phyloP scores from a whole-genome alignment of 2,113 vertebrate genomes.

The Leuciscus idus region DNA sequence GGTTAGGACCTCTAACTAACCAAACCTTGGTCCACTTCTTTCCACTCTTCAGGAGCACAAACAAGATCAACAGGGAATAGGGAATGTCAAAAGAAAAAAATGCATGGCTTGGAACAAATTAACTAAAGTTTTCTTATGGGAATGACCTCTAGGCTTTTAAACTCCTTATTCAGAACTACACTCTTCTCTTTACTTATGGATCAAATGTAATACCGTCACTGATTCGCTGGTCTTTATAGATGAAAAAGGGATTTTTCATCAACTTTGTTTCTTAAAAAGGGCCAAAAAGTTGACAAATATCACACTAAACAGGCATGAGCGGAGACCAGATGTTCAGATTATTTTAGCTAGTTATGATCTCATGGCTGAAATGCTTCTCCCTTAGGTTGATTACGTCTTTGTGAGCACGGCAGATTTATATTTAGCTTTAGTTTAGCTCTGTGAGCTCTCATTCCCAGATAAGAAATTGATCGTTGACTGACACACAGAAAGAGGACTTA shows the following conservation, averaged over 20 bases:
- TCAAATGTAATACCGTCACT: background rate
- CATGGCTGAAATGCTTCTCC: background rate
- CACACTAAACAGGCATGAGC: background rate
- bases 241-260: background rate
- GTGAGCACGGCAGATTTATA: background rate
- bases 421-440: slow-evolving; percentile 24
- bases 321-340: background rate
- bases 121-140: background rate
- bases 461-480: slow-evolving; percentile 23
- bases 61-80: slow-evolving; percentile 36
- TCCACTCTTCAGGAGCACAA: slow-evolving; percentile 19
- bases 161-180: slow-evolving; percentile 19
- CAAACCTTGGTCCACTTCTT: background rate
- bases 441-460: slow-evolving; percentile 1
- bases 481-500: background rate
- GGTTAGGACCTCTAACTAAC: slow-evolving; percentile 33
- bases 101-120: background rate
- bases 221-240: background rate
- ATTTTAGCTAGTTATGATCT: background rate
- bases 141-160: background rate
- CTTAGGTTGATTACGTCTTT: slow-evolving; percentile 10
- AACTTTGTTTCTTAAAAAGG: background rate
- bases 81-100: background rate
- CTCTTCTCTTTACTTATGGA: background rate
- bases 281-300: background rate